phyloP scores from a whole-genome alignment of 1,140 invertebrate genomes.

The Sipha flava region DNA sequence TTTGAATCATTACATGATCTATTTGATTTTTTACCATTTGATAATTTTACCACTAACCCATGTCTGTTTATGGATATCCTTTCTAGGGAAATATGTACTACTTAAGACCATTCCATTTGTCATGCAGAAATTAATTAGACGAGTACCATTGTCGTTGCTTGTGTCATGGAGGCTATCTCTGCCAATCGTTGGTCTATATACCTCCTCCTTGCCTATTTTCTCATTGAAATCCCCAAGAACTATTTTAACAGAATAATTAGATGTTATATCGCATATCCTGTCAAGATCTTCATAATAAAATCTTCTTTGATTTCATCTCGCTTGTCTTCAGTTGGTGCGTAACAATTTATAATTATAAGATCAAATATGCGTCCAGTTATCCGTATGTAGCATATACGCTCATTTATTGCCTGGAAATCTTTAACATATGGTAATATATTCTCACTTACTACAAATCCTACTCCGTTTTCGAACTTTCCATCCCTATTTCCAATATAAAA shows the following conservation, averaged over 20 bases:
- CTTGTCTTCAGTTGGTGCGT: neutral
- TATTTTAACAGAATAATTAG: too few species aligned
- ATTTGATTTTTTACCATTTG: neutral
- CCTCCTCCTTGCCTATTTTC: neutral
- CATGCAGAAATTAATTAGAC: neutral
- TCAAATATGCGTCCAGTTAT: neutral
- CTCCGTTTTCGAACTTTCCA: neutral
- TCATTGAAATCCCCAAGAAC: neutral
- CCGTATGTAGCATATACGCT: neutral
- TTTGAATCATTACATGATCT: too few species aligned
- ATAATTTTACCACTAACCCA: neutral
- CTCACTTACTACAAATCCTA: neutral
- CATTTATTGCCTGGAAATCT: neutral
- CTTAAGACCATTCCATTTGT: neutral
- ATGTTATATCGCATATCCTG: neutral
- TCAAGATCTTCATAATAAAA: neutral
- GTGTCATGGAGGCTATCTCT: neutral
- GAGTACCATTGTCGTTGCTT: neutral
- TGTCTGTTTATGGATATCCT: neutral
- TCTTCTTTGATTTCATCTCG: neutral
- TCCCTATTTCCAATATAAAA: neutral
- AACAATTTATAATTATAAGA: neutral
- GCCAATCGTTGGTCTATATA: neutral
- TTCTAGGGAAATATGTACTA: neutral
- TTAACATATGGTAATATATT: neutral